Evolutionary conservation across 2,888 invertebrate genomes (phyloP), one percentile per base, ranked within the genome.

Genomic region (Mythimna albipuncta): DNA sequence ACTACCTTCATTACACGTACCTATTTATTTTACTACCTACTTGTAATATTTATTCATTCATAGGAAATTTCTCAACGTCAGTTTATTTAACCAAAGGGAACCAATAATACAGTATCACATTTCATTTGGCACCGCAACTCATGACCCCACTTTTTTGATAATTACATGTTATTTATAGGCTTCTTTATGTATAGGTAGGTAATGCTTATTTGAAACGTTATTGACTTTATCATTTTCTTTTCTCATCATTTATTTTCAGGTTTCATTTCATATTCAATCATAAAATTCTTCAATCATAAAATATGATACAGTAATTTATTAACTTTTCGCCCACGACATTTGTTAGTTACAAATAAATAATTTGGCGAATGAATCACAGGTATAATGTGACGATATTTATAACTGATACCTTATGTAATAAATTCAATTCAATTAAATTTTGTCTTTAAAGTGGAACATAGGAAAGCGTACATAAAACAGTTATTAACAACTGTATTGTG

Each of bases 1-100:
- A 89, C 88, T 90, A 89, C 89, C 85, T 86, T 86, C 87, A 87
- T 90, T 89, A 83, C 79, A 77, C 71, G 65, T 63, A 52, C 83
- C 86, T 78, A 84, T 79, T 86, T 86, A 85, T 86, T 84, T 82
- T 79, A 79, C 63, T 47, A 59, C 75, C 77, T 72, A 75, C 62
- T 68, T 68, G 61, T 72, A 64, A 72, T 80, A 80, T 80, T 85
- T 86, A 87, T 88, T 88, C 82, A 90, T 81, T 64, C 38, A 69
- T 38, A 41, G 61, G 70, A 59, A 72, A 69, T 65, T 47, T 10
- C 55, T 68, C n/a, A 35, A 38, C 68, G 41, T 59, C 57, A 55
- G 61, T 38, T 62, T 55, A 55, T 70, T 62, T 68, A 55, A 74
- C 26, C 54, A 57, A 63, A 6, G 52, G 3, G 58, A 55, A 59